Evolutionary conservation across 1,140 invertebrate genomes (phyloP).

Genomic region (Belonocnema kinseyi): DNA sequence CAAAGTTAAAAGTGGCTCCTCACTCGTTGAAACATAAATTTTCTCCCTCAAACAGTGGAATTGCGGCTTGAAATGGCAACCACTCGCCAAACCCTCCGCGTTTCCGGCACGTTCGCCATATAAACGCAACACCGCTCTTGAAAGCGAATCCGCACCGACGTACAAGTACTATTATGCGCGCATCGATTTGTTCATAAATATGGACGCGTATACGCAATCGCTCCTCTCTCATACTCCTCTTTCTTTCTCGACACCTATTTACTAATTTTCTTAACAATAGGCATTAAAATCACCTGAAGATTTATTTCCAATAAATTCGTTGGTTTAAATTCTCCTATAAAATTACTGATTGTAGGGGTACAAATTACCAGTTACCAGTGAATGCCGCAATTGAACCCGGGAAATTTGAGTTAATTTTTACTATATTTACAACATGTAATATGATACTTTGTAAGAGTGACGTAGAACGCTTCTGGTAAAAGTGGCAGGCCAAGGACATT

Average conservation of each 20-base stretch:
- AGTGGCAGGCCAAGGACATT: no score
- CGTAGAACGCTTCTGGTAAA: no score
- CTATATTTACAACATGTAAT: no score
- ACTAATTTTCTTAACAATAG: not conserved
- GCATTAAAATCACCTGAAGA: not conserved
- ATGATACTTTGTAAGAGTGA: no score
- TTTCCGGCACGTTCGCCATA: conserved; percentile 29
- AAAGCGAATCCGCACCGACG: conserved; percentile 18
- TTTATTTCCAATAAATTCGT: not conserved
- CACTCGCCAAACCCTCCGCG: conserved; percentile 9
- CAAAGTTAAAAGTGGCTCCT: conserved; percentile 9
- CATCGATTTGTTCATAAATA: conserved; percentile 28
- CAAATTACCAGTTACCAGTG: no score
- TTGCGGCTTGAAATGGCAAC: conserved; percentile 10
- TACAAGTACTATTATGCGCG: conserved; percentile 15
- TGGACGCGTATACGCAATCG: conserved; percentile 12
- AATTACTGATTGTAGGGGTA: no score
- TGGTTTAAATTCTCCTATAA: no score
- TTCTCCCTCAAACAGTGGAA: conserved; percentile 22
- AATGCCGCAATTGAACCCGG: no score
- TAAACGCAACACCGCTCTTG: conserved; percentile 23
- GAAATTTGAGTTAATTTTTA: no score
- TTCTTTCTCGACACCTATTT: conserved; percentile 18
- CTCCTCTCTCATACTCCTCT: conserved; percentile 24
- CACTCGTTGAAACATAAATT: conserved; percentile 26